Evolutionary conservation across 2,797 vertebrate genomes (phyloP).

Genomic region (Phoxinus dragarum): DNA sequence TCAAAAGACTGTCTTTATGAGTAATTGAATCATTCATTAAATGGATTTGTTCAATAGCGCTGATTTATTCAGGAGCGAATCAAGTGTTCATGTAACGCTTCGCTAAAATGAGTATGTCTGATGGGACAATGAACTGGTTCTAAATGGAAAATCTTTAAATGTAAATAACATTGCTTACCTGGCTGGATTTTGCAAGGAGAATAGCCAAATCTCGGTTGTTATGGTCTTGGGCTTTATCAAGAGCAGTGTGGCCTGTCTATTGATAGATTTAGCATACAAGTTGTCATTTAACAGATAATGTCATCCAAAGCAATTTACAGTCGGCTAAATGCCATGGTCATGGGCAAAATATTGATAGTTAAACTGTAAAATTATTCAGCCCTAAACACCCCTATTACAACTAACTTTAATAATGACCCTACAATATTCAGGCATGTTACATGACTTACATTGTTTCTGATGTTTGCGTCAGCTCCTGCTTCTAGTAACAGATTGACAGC

Average conservation of each 20-base stretch:
- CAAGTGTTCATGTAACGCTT: not conserved
- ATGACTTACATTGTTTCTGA: conserved; percentile 84
- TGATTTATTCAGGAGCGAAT: not conserved
- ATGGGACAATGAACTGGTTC: not conserved
- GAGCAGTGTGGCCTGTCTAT: conserved; percentile 87
- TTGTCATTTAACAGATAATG: not conserved
- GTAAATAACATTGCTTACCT: conserved; percentile 72
- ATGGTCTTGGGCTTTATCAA: conserved; percentile 87
- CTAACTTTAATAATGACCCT: not conserved
- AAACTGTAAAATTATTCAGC: not conserved
- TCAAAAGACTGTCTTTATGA: not conserved
- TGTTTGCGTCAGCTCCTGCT: conserved; percentile 82
- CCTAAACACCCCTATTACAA: not conserved
- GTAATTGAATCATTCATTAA: not conserved
- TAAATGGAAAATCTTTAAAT: not conserved
- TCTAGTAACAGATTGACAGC: conserved; percentile 86
- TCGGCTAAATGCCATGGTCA: not conserved
- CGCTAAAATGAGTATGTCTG: not conserved
- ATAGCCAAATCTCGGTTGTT: conserved; percentile 85
- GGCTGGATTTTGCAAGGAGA: conserved; percentile 86
- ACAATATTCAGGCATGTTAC: not conserved
- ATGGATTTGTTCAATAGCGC: not conserved
- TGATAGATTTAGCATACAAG: not conserved
- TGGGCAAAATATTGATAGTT: not conserved
- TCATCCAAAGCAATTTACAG: not conserved